Conservation (phyloP, 53 echinoderm and acorn worm genomes). For the Holothuria scabra region DNA sequence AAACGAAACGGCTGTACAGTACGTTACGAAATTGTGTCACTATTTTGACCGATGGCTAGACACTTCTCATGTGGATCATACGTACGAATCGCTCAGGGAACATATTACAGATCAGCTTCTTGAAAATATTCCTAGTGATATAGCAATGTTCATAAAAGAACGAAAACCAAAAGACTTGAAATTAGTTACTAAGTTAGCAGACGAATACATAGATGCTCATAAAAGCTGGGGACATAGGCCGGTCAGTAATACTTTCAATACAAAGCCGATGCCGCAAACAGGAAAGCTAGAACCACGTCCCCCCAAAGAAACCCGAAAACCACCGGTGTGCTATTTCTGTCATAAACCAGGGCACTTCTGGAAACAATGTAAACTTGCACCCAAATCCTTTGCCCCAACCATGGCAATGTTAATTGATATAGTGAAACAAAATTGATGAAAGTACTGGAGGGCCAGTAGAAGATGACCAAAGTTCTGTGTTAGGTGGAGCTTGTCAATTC, state of each 20-base stretch:
- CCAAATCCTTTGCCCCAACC: slow-evolving; percentile 31
- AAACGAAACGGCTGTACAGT: slow-evolving; percentile 32
- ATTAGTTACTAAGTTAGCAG: not conserved
- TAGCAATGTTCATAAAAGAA: slow-evolving; percentile 47
- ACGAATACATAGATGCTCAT: slow-evolving; percentile 11
- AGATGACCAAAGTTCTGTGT: not conserved
- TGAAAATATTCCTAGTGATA: not conserved
- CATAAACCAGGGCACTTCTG: slow-evolving; percentile 31
- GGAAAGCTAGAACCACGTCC: not conserved
- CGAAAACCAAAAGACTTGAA: slow-evolving; percentile 18
- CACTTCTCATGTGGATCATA: not conserved
- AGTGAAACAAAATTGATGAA: not conserved
- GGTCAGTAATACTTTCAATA: not conserved
- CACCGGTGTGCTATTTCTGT: slow-evolving; percentile 14
- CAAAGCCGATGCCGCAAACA: not conserved
- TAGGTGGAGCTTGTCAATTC: not conserved
- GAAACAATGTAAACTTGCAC: slow-evolving; percentile 17
- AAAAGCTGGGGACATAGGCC: slow-evolving; percentile 1
- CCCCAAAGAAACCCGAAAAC: not conserved
- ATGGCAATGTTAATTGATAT: slow-evolving; percentile 36
- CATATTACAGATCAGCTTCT: slow-evolving; percentile 39
- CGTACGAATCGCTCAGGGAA: not conserved
- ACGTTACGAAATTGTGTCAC: not conserved
- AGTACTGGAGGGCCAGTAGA: not conserved
- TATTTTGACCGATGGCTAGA: slow-evolving; percentile 6